Percentiles rank a stretch among this genome's conserved stretches.
These are phyloP conservation scores for Syrphus vitripennis DNA, from an alignment of 2,888 invertebrate species.

Conservation along the genomic window DNA sequence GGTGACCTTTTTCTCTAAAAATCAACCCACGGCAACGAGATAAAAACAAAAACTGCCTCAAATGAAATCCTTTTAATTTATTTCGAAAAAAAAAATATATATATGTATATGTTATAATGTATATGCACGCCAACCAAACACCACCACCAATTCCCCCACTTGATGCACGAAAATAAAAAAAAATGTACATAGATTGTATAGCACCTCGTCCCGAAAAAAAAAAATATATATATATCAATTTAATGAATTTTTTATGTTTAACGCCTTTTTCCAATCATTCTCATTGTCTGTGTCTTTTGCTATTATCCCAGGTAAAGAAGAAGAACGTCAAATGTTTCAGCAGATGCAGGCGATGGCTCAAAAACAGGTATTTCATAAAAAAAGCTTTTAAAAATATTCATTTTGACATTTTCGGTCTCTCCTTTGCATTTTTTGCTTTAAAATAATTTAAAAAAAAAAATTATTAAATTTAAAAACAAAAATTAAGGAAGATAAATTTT, in stretches of 20 bases:
- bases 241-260: conserved; percentile 46
- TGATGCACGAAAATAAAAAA: conserved; percentile 9
- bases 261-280: conserved; percentile 58
- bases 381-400: conserved; percentile 51
- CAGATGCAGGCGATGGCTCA: conserved; percentile 98
- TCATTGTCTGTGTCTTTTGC: conserved; percentile 19
- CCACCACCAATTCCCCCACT: conserved; percentile 27
- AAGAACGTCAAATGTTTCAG: conserved; percentile 97
- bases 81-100: conserved; percentile 23
- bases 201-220: conserved; percentile 2
- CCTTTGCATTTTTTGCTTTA: conserved; percentile 61
- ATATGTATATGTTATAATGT: not conserved
- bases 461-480: conserved; percentile 14
- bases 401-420: conserved; percentile 67
- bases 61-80: conserved; percentile 52
- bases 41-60: not conserved
- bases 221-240: not conserved
- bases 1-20: conserved; percentile 44
- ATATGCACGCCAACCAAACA: conserved; percentile 51
- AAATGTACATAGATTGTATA: not conserved
- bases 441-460: conserved; percentile 15
- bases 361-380: conserved; percentile 89
- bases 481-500: conserved; percentile 54
- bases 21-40: conserved; percentile 18
- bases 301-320: conserved; percentile 93